Evolutionary conservation across 2,888 invertebrate genomes (phyloP), one percentile per base, ranked within the genome.

Genomic region (Trachelus tabidus): DNA sequence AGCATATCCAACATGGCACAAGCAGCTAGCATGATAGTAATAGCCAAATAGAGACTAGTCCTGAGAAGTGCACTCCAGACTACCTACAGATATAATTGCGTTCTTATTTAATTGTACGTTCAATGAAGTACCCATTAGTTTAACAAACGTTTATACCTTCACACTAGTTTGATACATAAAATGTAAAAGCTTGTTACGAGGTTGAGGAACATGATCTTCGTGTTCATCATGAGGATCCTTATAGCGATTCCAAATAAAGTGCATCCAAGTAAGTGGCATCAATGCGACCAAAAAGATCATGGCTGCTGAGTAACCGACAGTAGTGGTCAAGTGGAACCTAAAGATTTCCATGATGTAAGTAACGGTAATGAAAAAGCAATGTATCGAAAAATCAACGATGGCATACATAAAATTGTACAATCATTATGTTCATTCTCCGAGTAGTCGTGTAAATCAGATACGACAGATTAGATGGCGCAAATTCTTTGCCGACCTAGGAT

Each of bases 251-350:
- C 96, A 96, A 1, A 95, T 86, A 84, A 95, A 95, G 86, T 96
- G 95, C 80, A 95, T 95, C 97, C 97, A 97, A 0, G 95, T 94
- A 11, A 96, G 88, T 0, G 96, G 94, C 77, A 96, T 92, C 82
- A 96, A 80, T 68, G 85, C 91, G 1, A 94, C 83, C 1, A 95
- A 92, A 86, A 94, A 89, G n/a, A 94, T 83, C 37, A 92, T 83
- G 0, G 92, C 89, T 6, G 93, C 89, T 1, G 92, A 86, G 76
- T 89, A 90, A 30, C 90, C 90, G 81, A 93, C 92, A 3, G 93
- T 92, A 30, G 92, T 90, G 92, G 93, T 93, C 73, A 93, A 90
- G 76, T 91, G 89, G 85, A 89, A 90, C 56, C 92, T 92, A 77
- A 76, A 87, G 87, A 76, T 56, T 23, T 56, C 56, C 56, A 56